A percentile compares a stretch with the other conserved stretches of the same genome.
Conservation (phyloP, 2,113 vertebrate species). For the Accipiter cooperii region DNA sequence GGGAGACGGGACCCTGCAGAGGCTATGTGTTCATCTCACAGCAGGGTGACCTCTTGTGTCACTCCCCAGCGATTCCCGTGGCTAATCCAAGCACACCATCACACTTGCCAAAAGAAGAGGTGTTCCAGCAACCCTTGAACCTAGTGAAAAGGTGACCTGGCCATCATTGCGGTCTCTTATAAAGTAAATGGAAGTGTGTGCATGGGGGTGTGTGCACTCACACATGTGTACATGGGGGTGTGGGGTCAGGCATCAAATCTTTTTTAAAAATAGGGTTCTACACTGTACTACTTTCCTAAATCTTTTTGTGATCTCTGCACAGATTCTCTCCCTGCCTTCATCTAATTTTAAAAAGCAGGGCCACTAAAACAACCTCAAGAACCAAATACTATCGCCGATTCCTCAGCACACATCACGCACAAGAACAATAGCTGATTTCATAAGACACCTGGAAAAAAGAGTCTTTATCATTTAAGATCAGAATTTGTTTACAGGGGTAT, state of each 20-base stretch:
- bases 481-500: constrained; percentile 4
- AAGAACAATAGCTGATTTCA: not conserved
- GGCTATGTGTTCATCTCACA: not conserved
- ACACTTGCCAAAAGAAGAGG: not conserved
- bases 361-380: not conserved
- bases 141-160: not conserved
- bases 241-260: not conserved
- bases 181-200: not conserved
- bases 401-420: not conserved
- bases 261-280: not conserved
- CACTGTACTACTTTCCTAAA: not conserved
- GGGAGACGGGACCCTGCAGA: not conserved
- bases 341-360: not conserved
- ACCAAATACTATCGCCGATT: not conserved
- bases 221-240: fast-evolving
- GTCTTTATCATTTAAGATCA: constrained; percentile 6
- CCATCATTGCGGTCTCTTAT: not conserved
- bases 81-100: not conserved
- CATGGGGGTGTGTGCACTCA: too few relatives aligned
- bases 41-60: not conserved
- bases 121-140: not conserved
- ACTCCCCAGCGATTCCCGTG: fast-evolving
- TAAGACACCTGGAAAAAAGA: not conserved
- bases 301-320: not conserved
- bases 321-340: not conserved